A percentile compares a stretch with the other conserved stretches of the same genome.
phyloP scores from a whole-genome alignment of 2,113 vertebrate genomes.

The Sarotherodon lohbergeri region DNA sequence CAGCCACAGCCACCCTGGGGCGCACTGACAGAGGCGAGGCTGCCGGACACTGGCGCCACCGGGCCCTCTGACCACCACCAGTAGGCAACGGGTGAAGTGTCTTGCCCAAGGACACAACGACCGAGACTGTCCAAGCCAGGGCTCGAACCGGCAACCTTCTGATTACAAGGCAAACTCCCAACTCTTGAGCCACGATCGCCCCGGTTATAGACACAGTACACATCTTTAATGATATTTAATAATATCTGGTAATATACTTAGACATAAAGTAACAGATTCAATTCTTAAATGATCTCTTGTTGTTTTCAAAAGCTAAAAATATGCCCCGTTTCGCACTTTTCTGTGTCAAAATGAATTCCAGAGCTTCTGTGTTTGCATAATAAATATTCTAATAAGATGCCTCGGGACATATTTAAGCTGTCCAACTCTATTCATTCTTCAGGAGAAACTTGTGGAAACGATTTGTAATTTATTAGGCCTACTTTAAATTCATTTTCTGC shows the following conservation, averaged over 20 bases:
- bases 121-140: no score
- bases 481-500: neutral
- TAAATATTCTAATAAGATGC: neutral
- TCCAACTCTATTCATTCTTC: neutral
- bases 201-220: neutral
- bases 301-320: neutral
- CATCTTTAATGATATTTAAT: neutral
- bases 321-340: neutral
- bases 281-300: neutral
- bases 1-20: no score
- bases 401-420: neutral
- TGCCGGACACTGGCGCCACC: no score
- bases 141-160: no score
- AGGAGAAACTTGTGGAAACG: neutral
- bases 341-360: conserved; percentile 4
- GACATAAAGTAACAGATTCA: neutral
- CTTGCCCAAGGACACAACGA: no score
- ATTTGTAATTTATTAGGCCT: neutral
- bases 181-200: no score
- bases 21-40: no score
- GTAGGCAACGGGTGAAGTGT: no score
- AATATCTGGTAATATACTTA: neutral
- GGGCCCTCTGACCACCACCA: no score
- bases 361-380: conserved; percentile 15
- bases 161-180: no score